Base-by-base conservation (phyloP, 2,113 vertebrate genomes). In the Megaleporinus macrocephalus region DNA sequence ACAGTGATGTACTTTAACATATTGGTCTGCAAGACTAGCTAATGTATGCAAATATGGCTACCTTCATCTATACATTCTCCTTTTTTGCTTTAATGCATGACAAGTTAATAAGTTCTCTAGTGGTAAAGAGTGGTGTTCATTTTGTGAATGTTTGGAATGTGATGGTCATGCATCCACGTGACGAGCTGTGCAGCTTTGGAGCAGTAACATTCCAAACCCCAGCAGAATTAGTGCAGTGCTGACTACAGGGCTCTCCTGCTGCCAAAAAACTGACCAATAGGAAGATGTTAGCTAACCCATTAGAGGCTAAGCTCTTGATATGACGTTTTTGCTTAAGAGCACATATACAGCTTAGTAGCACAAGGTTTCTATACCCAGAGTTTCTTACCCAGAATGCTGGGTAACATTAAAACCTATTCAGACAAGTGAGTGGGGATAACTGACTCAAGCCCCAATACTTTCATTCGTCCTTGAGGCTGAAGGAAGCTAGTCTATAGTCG, bases 271-370 rank as follows among this genome's bases (percentile, higher is more conserved):
- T 24, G 57, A 61, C 57, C 57, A 61, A 36, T 33, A 22, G 30
- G 65, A 10, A 44, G 66, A 69, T 69, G 13, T 13, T 41, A n/a
- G 33, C 36, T 69, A 41, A 69, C 66, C 18, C 66, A 69, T 69
- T 69, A 69, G 66, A 12, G 36, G 65, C 65, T 12, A n/a, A 69
- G 18, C 18, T 41, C 33, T 41, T 69, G 10, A 44, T 20, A 9
- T 20, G 30, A 1, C 2, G 18, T 7, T 33, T 33, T 36, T 6
- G 7, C 30, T 33, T 4, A 68, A 68, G 16, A 33, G 29, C 18
- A 14, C 10, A 10, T 36, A 29, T 20, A 22, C 15, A 20, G 7
- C 15, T 20, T 13, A 29, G 24, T 27, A n/a, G 13, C 11, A 14
- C 29, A 29, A 5, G 0, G 24, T 63, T 63, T 7, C 61, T 12